Conservation (phyloP, 2,113 vertebrate species). For the Ciconia maguari region DNA sequence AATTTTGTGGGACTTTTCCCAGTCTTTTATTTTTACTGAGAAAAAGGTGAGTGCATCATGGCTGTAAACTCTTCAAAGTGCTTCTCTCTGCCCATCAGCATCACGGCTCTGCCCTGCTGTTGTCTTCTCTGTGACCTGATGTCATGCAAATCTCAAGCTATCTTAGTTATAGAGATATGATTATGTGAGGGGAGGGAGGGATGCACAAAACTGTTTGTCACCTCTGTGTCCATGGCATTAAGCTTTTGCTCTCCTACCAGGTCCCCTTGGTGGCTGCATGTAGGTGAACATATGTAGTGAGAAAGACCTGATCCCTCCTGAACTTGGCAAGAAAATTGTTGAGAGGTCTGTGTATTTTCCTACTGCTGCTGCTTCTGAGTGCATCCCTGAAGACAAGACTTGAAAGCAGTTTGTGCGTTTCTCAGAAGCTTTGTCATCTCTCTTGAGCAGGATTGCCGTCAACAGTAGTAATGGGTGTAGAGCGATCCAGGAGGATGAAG, state of each 20-base stretch:
- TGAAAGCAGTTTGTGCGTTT: background rate
- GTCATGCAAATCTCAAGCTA: background rate
- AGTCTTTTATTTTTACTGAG: background rate
- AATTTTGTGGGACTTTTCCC: background rate
- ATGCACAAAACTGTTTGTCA: background rate
- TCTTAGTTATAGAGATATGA: background rate
- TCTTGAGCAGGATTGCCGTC: background rate
- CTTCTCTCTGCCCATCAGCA: background rate
- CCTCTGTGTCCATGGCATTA: background rate
- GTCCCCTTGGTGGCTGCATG: background rate
- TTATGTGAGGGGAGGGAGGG: background rate
- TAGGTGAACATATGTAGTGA: rapidly evolving
- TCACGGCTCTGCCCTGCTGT: background rate
- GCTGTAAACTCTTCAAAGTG: background rate
- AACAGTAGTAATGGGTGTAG: background rate
- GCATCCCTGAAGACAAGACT: background rate
- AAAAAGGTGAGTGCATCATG: background rate
- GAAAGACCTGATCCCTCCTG: background rate
- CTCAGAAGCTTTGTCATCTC: background rate
- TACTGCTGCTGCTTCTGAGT: background rate
- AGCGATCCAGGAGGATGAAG: background rate
- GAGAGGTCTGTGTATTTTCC: background rate
- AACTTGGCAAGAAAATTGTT: background rate
- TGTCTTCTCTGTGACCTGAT: background rate
- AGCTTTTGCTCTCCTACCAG: background rate